Conservation (phyloP, 2,113 vertebrate species). For the Pluvianellus socialis region DNA sequence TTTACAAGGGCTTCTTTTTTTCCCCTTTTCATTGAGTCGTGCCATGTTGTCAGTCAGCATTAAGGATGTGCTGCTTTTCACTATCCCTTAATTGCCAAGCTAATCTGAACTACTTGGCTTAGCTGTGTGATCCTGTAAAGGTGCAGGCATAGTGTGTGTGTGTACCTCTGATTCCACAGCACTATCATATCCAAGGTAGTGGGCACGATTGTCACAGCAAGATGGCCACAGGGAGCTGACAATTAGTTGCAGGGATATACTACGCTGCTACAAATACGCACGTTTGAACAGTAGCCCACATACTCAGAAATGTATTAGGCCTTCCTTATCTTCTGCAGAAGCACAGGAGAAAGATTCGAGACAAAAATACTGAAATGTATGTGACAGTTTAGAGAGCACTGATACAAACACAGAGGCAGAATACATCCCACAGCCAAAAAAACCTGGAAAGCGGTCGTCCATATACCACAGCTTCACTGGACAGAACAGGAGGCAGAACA, state of each 20-base stretch:
- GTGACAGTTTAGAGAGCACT: neutral
- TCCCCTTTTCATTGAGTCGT: neutral
- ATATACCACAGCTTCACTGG: neutral
- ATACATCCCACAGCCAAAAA: neutral
- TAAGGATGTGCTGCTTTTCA: neutral
- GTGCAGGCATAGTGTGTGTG: neutral
- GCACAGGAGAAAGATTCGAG: neutral
- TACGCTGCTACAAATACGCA: neutral
- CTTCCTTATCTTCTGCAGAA: neutral
- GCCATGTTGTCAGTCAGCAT: constrained; percentile 37
- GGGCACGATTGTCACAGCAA: neutral
- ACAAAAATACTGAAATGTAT: neutral
- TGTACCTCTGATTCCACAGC: neutral
- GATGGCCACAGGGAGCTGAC: neutral
- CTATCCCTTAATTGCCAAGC: constrained; percentile 40
- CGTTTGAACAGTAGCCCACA: neutral
- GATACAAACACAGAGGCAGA: neutral
- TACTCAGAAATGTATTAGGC: neutral
- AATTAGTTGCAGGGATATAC: neutral
- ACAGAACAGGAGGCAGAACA: neutral
- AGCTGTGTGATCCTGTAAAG: constrained; percentile 19
- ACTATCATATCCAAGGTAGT: neutral
- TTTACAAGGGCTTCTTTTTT: neutral
- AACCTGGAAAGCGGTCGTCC: neutral
- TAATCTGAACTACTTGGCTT: constrained; percentile 22